Base-by-base conservation (phyloP, 2,113 vertebrate genomes). In the Parus major region DNA sequence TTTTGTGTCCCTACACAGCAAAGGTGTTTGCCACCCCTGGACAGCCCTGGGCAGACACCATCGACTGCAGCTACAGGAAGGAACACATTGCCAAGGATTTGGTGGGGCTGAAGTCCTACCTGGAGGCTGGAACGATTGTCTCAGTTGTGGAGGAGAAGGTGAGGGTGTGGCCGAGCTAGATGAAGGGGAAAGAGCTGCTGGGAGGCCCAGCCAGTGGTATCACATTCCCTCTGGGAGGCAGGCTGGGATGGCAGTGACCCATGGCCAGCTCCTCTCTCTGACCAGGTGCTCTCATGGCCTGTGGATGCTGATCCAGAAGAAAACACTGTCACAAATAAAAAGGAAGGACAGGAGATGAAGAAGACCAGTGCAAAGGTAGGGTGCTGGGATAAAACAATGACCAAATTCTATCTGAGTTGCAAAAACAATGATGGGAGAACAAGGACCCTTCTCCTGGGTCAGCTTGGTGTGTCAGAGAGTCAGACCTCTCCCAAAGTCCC, bases 91-190 rank as follows among this genome's bases (percentile, higher is more conserved):
- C 96, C 23, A 82, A 23, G 47, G 97, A 99, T 70, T 97, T 99
- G 76, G 42, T 89, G 33, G 65, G 84, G 3, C 95, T 99, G 46
- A 99, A 98, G 97, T 97, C 93, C 90, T 99, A 98, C 86, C 95
- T 99, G 90, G 93, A 86, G 7, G 72, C 73, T 5, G 99, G 99
- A 57, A 97, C 98, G 0, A 61, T n/a, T 0, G 64, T 99, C 23
- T 95, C 96, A 0, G 81, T 99, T 5, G 93, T 98, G 68, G 98
- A 99, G 91, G 98, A 99, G 94, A 99, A 99, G 98, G 99, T 99
- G 88, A 73, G 52, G 1, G 14, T 14, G 5, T 47, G 64, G 39
- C 21, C 9, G 3, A 9, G 22, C 25, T 44, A 35, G 53, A 4
- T 31, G 20, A 49, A 65, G 59, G 41, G 39, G 41, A 42, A 75